Evolutionary conservation across 1,140 invertebrate species (phyloP).

Genomic region (Lordiphosa collinella): DNA sequence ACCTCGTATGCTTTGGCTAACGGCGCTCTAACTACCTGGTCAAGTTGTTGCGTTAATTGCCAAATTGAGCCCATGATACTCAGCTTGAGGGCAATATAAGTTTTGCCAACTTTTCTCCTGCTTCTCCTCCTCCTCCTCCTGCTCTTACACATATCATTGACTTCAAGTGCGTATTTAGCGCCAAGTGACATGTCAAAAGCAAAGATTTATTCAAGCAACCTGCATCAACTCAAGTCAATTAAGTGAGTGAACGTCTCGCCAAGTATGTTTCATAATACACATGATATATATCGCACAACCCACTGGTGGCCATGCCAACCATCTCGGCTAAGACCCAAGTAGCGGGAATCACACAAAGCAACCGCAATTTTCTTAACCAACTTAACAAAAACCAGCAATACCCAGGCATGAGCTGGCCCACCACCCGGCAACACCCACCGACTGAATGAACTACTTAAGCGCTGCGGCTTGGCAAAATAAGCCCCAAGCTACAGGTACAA

Average conservation of each 20-base stretch:
- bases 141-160: slow-evolving; percentile 12
- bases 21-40: background rate
- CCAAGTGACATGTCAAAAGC: slow-evolving; percentile 63
- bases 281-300: background rate
- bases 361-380: slow-evolving; percentile 67
- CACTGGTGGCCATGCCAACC: slow-evolving; percentile 21
- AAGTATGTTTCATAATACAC: slow-evolving; percentile 61
- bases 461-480: slow-evolving; percentile 49
- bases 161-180: slow-evolving; percentile 61
- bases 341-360: slow-evolving; percentile 45
- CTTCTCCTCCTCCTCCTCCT: background rate
- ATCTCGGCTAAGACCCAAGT: slow-evolving; percentile 28
- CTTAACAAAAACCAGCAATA: slow-evolving; percentile 38
- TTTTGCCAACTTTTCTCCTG: background rate
- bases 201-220: slow-evolving; percentile 56
- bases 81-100: background rate
- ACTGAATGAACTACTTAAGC: slow-evolving; percentile 61
- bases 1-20: no score
- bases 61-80: slow-evolving; percentile 7
- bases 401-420: background rate
- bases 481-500: slow-evolving; percentile 41
- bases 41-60: slow-evolving; percentile 8
- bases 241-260: slow-evolving; percentile 56
- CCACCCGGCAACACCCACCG: background rate
- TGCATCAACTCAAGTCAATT: slow-evolving; percentile 56